Base-by-base conservation (phyloP, 2,888 invertebrate species). In the Apamea monoglypha region DNA sequence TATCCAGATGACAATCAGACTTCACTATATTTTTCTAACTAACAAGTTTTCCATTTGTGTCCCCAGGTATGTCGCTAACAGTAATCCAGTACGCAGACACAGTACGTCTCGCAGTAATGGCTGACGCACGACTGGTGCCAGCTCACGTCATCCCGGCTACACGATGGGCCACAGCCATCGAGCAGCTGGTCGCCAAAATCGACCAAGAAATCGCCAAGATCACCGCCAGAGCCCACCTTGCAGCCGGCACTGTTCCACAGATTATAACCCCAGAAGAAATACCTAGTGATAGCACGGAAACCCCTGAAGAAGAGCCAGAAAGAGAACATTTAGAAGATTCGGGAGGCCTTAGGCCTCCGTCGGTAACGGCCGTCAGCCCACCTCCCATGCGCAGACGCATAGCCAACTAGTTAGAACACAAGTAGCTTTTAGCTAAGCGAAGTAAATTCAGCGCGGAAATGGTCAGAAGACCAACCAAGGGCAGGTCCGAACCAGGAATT, bases 41-140 rank as follows among this genome's bases (percentile, higher is more conserved):
- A 71, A 53, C 40, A 63, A 53, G 7, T 8, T 32, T 50, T 25
- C 16, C 6, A 25, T 69, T 63, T 74, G 74, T 75, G 21, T 69
- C 96, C 96, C 21, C 94, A 98, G 98, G 98, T 92, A 97, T 98
- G 96, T 98, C 98, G 0, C 94, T 98, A 82, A 98, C 98, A 71
- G 96, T 98, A 73, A 98, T 98, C 88, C 97, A 97, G 91, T 98
- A 98, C 92, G 97, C 97, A 0, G 97, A 97, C 87, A 97, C 97
- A 2, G 97, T 98, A 3, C 97, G 97, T 3, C 93, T 98, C 12
- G 97, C 97, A 2, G 98, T 98, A 14, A 98, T 98, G 98, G 97
- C 97, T 1, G 98, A 98, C 92, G 97, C 98, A 0, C 97, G 98
- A 25, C 94, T 98, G n/a, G 97, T 97, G 0, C 98, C 98, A 0